phyloP scores from a whole-genome alignment of 2,888 invertebrate species.

The Alviniconcha strummeri region DNA sequence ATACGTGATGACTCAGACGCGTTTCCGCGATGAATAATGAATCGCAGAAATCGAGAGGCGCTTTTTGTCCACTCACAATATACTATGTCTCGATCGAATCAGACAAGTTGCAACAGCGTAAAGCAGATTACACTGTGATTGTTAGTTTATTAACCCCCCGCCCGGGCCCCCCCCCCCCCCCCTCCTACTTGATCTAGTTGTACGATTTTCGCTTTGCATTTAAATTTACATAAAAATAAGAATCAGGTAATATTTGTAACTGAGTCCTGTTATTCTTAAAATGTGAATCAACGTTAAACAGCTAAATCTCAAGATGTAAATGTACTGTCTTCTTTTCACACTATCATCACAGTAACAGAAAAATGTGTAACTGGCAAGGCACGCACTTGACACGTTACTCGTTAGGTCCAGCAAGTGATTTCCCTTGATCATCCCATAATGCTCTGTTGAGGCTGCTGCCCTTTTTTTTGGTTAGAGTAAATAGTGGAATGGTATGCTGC shows the following conservation, averaged over 20 bases:
- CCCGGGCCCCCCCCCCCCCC: too few relatives aligned
- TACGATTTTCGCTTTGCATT: too few relatives aligned
- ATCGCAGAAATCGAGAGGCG: neutral
- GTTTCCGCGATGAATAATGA: neutral
- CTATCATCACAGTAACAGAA: neutral
- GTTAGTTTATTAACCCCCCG: too few relatives aligned
- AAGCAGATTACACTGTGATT: too few relatives aligned
- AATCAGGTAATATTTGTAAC: too few relatives aligned
- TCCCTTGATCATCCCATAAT: slow-evolving; percentile 37
- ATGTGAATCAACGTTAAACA: neutral
- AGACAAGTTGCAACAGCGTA: too few relatives aligned
- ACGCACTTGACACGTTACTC: slow-evolving; percentile 9
- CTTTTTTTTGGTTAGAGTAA: slow-evolving; percentile 9
- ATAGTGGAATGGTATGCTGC: slow-evolving; percentile 18
- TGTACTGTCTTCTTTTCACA: neutral
- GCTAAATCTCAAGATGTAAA: neutral
- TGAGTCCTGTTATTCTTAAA: too few relatives aligned
- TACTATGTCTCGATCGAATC: too few relatives aligned
- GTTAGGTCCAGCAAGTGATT: neutral
- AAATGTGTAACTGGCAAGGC: neutral
- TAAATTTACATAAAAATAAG: too few relatives aligned
- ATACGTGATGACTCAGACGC: neutral
- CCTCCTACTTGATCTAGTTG: too few relatives aligned
- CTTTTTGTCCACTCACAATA: neutral
- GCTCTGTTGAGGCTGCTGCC: slow-evolving; percentile 27